Evolutionary conservation across 2,888 invertebrate genomes (phyloP).

Genomic region (Drosophila glabriapex): DNA sequence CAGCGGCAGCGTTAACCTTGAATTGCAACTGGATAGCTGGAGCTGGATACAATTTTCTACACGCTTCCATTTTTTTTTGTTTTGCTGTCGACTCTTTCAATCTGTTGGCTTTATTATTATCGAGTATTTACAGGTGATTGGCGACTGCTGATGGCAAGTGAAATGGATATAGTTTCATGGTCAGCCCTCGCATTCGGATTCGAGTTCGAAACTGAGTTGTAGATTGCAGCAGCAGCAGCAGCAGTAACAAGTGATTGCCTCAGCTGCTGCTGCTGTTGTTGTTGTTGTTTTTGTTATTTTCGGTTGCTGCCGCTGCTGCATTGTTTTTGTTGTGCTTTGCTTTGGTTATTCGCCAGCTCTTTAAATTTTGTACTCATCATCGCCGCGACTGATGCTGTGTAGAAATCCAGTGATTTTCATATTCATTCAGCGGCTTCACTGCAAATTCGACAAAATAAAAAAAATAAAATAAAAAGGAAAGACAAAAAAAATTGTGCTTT

Average conservation of each 20-base stretch:
- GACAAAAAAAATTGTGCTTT: constrained; percentile 42
- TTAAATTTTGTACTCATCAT: constrained; percentile 59
- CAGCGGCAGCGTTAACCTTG: constrained; percentile 63
- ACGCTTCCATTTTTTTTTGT: constrained; percentile 1
- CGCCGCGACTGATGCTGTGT: constrained; percentile 48
- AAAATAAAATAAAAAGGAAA: constrained; percentile 17
- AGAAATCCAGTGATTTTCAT: constrained; percentile 76
- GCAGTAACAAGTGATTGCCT: constrained; percentile 44
- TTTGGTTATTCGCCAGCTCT: constrained; percentile 29
- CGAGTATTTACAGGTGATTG: constrained; percentile 45
- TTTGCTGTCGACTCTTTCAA: constrained; percentile 19
- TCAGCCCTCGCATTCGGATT: constrained; percentile 50
- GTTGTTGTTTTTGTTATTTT: constrained; percentile 33
- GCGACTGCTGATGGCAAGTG: constrained; percentile 61
- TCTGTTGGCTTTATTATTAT: constrained; percentile 28
- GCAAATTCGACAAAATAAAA: constrained; percentile 64
- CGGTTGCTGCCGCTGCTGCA: constrained; percentile 27
- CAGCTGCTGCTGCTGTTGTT: constrained; percentile 14
- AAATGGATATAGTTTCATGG: constrained; percentile 77
- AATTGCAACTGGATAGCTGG: constrained; percentile 67
- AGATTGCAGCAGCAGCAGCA: constrained; percentile 39
- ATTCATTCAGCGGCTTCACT: constrained; percentile 69
- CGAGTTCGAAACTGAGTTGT: constrained; percentile 3
- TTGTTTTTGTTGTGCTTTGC: constrained; percentile 42
- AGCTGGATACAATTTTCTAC: constrained; percentile 36